phyloP scores from a whole-genome alignment of 1,140 invertebrate species.

The Drosophila chauvacae region DNA sequence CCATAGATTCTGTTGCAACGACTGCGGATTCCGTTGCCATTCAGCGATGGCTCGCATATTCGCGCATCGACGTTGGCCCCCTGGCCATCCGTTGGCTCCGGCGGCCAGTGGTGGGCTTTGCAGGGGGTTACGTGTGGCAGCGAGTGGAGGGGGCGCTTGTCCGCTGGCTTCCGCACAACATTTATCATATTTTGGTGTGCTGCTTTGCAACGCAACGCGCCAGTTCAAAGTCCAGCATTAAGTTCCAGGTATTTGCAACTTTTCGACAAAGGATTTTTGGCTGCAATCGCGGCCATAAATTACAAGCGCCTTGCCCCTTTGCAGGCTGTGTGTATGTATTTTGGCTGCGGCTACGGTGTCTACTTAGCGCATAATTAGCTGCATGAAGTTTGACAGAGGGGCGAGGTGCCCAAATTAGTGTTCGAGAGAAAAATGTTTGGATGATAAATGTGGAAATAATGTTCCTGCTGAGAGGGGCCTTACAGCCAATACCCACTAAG shows the following conservation, averaged over 20 bases:
- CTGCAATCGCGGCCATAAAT: conserved; percentile 80
- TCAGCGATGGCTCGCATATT: conserved; percentile 72
- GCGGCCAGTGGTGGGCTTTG: background rate
- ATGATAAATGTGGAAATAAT: conserved; percentile 79
- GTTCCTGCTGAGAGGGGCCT: conserved; percentile 26
- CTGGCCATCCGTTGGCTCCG: conserved; percentile 35
- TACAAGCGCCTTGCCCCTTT: conserved; percentile 34
- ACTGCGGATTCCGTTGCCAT: conserved; percentile 58
- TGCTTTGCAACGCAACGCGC: conserved; percentile 38
- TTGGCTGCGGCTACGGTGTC: conserved; percentile 40
- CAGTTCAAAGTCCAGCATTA: conserved; percentile 81
- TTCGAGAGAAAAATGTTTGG: conserved; percentile 57
- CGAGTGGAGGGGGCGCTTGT: conserved; percentile 10
- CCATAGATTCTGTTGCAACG: conserved; percentile 51
- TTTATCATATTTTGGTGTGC: conserved; percentile 73
- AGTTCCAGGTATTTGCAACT: conserved; percentile 82
- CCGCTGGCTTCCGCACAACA: conserved; percentile 70
- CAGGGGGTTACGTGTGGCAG: background rate
- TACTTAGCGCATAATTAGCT: conserved; percentile 83
- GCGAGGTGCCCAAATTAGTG: conserved; percentile 45
- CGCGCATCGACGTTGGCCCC: conserved; percentile 59
- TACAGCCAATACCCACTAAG: conserved; percentile 1
- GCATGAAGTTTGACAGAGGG: conserved; percentile 70
- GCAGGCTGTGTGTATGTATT: conserved; percentile 16
- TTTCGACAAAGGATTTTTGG: conserved; percentile 83